A percentile compares a stretch with the other conserved stretches of the same genome.
Conservation (phyloP, 2,113 vertebrate species). For the Sceloporus tristichus region DNA sequence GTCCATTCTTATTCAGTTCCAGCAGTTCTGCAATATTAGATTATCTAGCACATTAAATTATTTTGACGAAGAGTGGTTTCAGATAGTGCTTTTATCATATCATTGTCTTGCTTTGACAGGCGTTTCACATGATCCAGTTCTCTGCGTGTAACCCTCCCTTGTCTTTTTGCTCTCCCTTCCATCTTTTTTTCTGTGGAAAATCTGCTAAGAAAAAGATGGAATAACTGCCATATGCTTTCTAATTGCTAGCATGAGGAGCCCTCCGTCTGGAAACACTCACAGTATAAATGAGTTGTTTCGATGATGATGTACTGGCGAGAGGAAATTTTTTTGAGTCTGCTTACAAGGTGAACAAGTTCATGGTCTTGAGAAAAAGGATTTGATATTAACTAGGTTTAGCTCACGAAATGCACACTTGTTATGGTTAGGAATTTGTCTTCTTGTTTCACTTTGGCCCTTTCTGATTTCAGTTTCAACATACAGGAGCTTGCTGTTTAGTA, state of each 20-base stretch:
- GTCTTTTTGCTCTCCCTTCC: too few species aligned
- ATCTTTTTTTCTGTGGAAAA: too few species aligned
- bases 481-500: neutral
- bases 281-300: neutral
- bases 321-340: constrained; percentile 2
- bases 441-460: neutral
- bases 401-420: neutral
- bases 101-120: too few species aligned
- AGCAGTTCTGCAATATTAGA: too few species aligned
- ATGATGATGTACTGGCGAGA: neutral
- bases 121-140: too few species aligned
- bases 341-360: neutral
- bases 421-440: accelerated
- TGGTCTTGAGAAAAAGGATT: neutral
- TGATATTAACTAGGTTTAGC: neutral
- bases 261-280: neutral
- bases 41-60: neutral
- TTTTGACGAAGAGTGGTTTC: too few species aligned
- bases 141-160: too few species aligned
- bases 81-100: too few species aligned
- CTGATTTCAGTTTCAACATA: accelerated
- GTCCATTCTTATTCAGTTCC: neutral
- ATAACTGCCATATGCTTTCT: too few species aligned
- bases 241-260: neutral
- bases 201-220: too few species aligned